Evolutionary conservation across 1,140 invertebrate species (phyloP).

Genomic region (Drosophila bifasciata): DNA sequence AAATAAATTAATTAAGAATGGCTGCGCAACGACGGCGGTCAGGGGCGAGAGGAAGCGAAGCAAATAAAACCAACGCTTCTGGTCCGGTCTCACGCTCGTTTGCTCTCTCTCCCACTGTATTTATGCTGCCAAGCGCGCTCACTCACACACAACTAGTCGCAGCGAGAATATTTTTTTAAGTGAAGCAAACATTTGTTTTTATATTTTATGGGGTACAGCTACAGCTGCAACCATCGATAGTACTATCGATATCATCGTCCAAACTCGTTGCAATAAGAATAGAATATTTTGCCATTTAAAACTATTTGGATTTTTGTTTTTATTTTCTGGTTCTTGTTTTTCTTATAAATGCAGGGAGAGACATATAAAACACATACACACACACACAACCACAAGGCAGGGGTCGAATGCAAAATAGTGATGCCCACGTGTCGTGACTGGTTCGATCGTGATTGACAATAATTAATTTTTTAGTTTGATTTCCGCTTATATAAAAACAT

Average conservation of each 20-base stretch:
- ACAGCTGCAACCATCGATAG: conserved; percentile 12
- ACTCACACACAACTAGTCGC: conserved; percentile 50
- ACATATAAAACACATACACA: too few species aligned
- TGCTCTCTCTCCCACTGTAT: conserved; percentile 22
- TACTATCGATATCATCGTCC: too few species aligned
- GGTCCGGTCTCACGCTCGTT: not conserved
- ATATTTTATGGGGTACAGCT: conserved; percentile 50
- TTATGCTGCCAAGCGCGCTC: not conserved
- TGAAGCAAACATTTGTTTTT: conserved; percentile 60
- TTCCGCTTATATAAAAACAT: too few species aligned
- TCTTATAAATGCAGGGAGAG: too few species aligned
- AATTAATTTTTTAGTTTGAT: not conserved
- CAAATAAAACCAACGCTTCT: conserved; percentile 28
- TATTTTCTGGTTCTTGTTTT: too few species aligned
- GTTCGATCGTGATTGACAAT: conserved; percentile 10
- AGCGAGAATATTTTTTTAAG: conserved; percentile 56
- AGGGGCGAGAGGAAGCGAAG: conserved; percentile 24
- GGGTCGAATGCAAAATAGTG: conserved; percentile 34
- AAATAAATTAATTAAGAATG: conserved; percentile 68
- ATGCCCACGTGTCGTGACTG: conserved; percentile 30
- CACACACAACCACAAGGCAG: not conserved
- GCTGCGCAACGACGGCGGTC: conserved; percentile 40
- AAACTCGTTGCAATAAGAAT: too few species aligned
- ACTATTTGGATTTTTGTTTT: too few species aligned
- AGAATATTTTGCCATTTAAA: too few species aligned